Percentiles rank a stretch among this genome's conserved stretches.
Evolutionary conservation across 1,140 invertebrate species (phyloP).

Genomic region (Trichoplusia ni): DNA sequence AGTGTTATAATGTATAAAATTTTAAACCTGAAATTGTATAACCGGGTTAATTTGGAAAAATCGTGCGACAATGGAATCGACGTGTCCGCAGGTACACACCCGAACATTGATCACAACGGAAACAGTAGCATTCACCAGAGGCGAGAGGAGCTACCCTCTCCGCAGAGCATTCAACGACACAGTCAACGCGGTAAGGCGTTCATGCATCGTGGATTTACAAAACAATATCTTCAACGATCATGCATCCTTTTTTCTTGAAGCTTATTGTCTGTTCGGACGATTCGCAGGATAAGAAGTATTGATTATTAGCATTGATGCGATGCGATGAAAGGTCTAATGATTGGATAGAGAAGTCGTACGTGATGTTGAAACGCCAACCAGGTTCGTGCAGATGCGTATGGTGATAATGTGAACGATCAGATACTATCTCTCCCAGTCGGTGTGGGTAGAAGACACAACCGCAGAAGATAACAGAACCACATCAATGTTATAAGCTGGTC

Average conservation of each 20-base stretch:
- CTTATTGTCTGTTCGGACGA: slow-evolving; percentile 37
- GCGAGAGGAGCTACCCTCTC: slow-evolving; percentile 37
- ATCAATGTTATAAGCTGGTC: slow-evolving; percentile 64
- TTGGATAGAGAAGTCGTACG: slow-evolving; percentile 51
- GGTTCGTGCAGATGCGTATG: slow-evolving; percentile 70
- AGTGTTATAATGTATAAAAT: background rate
- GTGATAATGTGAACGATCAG: slow-evolving; percentile 66
- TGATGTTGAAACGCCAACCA: slow-evolving; percentile 56
- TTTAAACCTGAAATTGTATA: slow-evolving; percentile 14
- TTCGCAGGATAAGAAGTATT: slow-evolving; percentile 56
- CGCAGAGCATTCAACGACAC: slow-evolving; percentile 40
- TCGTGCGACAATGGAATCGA: slow-evolving; percentile 8
- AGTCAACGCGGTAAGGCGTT: slow-evolving; percentile 45
- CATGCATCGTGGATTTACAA: slow-evolving; percentile 64
- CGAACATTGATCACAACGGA: slow-evolving; percentile 7
- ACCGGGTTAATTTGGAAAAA: slow-evolving; percentile 21
- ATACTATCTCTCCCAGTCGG: slow-evolving; percentile 67
- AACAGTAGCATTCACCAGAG: slow-evolving; percentile 32
- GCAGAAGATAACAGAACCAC: slow-evolving; percentile 66
- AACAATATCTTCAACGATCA: slow-evolving; percentile 50
- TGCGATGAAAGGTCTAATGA: slow-evolving; percentile 65
- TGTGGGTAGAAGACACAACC: slow-evolving; percentile 67
- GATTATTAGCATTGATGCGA: slow-evolving; percentile 60
- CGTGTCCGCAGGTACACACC: slow-evolving; percentile 20
- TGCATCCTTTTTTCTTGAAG: slow-evolving; percentile 62